Evolutionary conservation across 64 coral and sea anemone genomes (phyloP), one percentile per base, ranked within the genome.

Genomic region (Acropora tenuis): DNA sequence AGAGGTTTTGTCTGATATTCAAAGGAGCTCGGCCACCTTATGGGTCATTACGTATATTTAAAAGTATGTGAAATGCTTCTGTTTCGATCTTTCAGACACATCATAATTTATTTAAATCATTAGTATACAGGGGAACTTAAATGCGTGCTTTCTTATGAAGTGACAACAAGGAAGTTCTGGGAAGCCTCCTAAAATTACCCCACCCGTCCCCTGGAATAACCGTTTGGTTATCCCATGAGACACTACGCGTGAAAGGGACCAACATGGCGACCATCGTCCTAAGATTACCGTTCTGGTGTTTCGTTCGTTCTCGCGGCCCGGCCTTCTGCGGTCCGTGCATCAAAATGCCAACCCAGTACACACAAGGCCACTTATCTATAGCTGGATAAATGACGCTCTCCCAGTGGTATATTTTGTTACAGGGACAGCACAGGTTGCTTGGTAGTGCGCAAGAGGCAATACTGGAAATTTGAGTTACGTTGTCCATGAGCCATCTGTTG

Each of bases 221-320:
- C 41, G n/a, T 74, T 41, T 55, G 52, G 72, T 20, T 74, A 74
- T 74, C 72, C 72, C 72, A 74, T 74, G 72, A 74, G 20, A 74
- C 72, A 74, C 72, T 74, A 4, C n/a, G 72, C 43, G 41, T 41
- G 72, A 74, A 74, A 4, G 7, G 2, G 42, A 40, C 72, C 72
- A 74, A 74, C 43, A 74, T 74, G 72, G 72, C 72, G 72, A 74
- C 72, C 30, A 30, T 30, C 30, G 30, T 30, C 30, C 0, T 6
- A 42, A 40, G 43, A 30, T 30, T 30, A 30, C 41, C 43, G 72
- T 74, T 74, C 40, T 74, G 20, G 41, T 74, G 41, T 74, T 74
- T 74, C 72, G 72, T 74, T 44, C 72, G 72, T 40, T 44, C 72
- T 74, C 10, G 72, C 72, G 72, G 72, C 72, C 41, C 42, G 30